Conservation (phyloP, 2,888 invertebrate genomes). For the Megastigmus dorsalis region DNA sequence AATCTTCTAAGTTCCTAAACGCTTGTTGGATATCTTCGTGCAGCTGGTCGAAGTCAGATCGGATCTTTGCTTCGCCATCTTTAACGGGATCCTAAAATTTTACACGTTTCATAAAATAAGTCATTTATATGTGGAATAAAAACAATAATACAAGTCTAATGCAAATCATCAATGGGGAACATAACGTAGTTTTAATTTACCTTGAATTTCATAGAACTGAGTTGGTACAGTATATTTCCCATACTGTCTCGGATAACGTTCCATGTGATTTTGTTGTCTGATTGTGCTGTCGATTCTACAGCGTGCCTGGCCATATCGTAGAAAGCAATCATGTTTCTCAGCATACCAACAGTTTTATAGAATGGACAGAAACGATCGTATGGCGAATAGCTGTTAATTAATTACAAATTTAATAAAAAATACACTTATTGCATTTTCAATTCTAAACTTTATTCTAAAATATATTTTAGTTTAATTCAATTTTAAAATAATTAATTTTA, state of each 20-base stretch:
- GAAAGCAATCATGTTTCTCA: slow-evolving; percentile 97
- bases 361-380: slow-evolving; percentile 99
- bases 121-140: too few relatives aligned
- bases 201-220: slow-evolving; percentile 99
- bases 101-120: too few relatives aligned
- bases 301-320: slow-evolving; percentile 99
- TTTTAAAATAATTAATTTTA: background rate
- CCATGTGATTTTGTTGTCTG: slow-evolving; percentile 99
- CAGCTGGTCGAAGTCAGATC: slow-evolving; percentile 96
- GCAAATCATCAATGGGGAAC: too few relatives aligned
- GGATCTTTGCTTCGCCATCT: slow-evolving; percentile 98
- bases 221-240: slow-evolving; percentile 96
- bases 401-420: too few relatives aligned
- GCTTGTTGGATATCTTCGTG: slow-evolving; percentile 97
- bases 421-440: background rate
- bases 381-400: slow-evolving; percentile 85
- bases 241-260: slow-evolving; percentile 97
- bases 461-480: background rate
- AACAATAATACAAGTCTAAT: too few relatives aligned
- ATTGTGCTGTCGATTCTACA: slow-evolving; percentile 98
- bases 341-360: slow-evolving; percentile 99
- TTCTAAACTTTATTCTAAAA: background rate
- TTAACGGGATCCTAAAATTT: slow-evolving; percentile 92
- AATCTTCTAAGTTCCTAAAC: slow-evolving; percentile 99
- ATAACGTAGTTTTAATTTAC: too few relatives aligned